Conservation (phyloP, 2,113 vertebrate genomes). For the Prunella fulvescens region DNA sequence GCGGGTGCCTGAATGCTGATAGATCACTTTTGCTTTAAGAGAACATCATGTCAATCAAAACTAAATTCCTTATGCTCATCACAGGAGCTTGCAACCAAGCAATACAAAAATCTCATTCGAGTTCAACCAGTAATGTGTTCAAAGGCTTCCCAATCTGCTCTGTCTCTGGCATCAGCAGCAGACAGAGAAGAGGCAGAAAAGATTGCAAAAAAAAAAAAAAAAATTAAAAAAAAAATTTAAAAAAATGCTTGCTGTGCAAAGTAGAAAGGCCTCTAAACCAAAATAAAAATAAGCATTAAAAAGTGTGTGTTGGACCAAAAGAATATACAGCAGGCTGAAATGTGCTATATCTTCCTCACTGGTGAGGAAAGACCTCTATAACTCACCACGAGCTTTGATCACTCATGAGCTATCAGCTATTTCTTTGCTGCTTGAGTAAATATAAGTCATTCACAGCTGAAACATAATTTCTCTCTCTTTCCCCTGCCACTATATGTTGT, state of each 20-base stretch:
- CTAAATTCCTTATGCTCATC: constrained; percentile 54
- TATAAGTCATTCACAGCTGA: constrained; percentile 61
- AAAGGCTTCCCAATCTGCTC: constrained; percentile 53
- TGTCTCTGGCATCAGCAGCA: constrained; percentile 55
- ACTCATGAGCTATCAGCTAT: constrained; percentile 43
- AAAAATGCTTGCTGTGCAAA: not conserved
- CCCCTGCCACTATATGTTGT: constrained; percentile 51
- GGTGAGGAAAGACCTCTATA: constrained; percentile 49
- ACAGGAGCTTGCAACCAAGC: constrained; percentile 30
- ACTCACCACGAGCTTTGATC: constrained; percentile 41
- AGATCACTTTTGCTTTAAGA: constrained; percentile 58
- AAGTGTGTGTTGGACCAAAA: constrained; percentile 41
- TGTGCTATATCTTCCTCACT: constrained; percentile 31
- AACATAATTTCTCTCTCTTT: constrained; percentile 59
- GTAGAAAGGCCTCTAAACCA: constrained; percentile 52
- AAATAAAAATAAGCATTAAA: constrained; percentile 68
- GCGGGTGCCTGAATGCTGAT: constrained; percentile 48
- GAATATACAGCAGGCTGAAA: constrained; percentile 62
- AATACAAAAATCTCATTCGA: constrained; percentile 54
- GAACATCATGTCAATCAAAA: constrained; percentile 50
- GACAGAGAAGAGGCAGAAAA: constrained; percentile 34
- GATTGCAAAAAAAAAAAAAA: not conserved
- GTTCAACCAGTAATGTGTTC: constrained; percentile 58
- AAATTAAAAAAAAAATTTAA: not conserved
- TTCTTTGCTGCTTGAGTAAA: constrained; percentile 48